phyloP scores from a whole-genome alignment of 2,113 vertebrate genomes.

The Setophaga kirtlandii region DNA sequence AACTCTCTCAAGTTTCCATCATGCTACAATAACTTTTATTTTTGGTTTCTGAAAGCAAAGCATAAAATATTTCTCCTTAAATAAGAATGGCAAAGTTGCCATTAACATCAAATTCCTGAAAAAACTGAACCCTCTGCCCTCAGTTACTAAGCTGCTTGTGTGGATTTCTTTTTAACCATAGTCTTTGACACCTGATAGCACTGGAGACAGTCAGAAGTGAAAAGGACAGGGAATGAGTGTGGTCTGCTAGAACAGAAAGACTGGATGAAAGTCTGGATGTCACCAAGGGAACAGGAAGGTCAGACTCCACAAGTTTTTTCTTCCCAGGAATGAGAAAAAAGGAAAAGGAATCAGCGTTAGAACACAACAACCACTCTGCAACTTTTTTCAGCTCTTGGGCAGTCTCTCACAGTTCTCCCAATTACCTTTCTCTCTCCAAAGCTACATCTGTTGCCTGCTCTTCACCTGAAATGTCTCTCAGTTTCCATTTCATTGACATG shows the following conservation, averaged over 20 bases:
- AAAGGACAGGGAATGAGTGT: neutral
- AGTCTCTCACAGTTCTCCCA: neutral
- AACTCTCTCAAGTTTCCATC: neutral
- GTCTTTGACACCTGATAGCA: neutral
- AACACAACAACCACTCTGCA: fast-evolving
- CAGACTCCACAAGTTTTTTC: neutral
- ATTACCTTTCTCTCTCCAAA: neutral
- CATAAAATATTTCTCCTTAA: neutral
- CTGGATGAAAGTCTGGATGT: neutral
- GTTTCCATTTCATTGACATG: neutral
- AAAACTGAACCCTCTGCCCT: neutral
- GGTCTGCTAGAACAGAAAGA: neutral
- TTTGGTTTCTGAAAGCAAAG: neutral
- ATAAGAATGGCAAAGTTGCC: neutral
- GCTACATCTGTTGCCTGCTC: neutral
- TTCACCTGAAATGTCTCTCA: neutral
- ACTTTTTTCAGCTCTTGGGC: neutral
- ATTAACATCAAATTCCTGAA: neutral
- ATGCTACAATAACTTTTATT: neutral
- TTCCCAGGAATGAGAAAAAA: neutral
- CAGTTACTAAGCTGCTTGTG: neutral
- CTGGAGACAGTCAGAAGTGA: neutral
- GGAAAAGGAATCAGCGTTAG: neutral
- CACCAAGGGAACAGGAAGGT: fast-evolving
- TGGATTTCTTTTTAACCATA: neutral